phyloP scores from a whole-genome alignment of 2,113 vertebrate species.

The Hippoglossus stenolepis region DNA sequence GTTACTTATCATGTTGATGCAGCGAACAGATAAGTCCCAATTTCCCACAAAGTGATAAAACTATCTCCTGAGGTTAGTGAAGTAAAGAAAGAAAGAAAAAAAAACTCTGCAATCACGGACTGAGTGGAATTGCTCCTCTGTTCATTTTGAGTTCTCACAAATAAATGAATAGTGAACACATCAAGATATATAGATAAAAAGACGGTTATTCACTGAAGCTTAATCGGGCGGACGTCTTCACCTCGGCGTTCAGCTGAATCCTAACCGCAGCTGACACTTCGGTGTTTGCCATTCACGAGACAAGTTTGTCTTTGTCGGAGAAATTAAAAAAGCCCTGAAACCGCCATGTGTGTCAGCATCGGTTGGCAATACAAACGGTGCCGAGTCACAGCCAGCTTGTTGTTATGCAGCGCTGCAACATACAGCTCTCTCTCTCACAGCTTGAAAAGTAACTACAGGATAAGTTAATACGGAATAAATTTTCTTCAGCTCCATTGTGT shows the following conservation, averaged over 20 bases:
- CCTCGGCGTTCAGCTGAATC: conserved; percentile 21
- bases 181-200: not conserved
- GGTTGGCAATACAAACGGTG: not conserved
- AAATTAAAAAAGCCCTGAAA: not conserved
- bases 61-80: not conserved
- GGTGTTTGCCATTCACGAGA: conserved; percentile 29
- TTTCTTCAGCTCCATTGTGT: conserved; percentile 13
- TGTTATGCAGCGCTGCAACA: not conserved
- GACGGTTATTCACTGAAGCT: conserved; percentile 25
- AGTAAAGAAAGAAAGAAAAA: not conserved
- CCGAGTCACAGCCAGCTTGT: not conserved
- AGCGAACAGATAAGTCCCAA: not conserved
- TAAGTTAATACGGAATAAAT: not conserved
- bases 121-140: not conserved
- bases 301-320: conserved; percentile 17
- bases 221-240: conserved; percentile 25
- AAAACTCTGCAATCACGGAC: not conserved
- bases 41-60: conserved; percentile 13
- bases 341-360: not conserved
- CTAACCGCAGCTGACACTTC: conserved; percentile 39
- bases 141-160: not conserved
- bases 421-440: not conserved
- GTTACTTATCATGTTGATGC: conserved; percentile 3
- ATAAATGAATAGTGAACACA: not conserved
- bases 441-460: not conserved